Conservation (phyloP, 1,140 invertebrate genomes). For the Zaprionus davidi region DNA sequence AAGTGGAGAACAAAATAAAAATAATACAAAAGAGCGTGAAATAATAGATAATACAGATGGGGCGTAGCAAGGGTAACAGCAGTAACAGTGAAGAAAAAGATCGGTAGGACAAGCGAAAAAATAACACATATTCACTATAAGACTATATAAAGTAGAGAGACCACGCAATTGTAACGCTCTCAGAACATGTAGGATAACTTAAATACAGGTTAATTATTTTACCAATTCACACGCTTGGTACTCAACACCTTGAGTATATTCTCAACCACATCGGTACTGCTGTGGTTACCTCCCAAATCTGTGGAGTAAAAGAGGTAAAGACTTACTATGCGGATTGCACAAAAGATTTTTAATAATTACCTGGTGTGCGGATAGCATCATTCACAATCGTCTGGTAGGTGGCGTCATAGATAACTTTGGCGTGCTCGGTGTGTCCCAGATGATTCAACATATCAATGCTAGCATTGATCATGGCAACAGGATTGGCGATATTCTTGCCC, state of each 20-base stretch:
- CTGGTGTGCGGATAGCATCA: constrained; percentile 91
- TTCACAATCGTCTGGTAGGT: constrained; percentile 93
- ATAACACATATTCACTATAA: constrained; percentile 40
- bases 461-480: constrained; percentile 97
- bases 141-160: constrained; percentile 55
- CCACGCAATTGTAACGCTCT: constrained; percentile 25
- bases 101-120: constrained; percentile 61
- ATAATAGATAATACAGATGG: constrained; percentile 54
- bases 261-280: constrained; percentile 89
- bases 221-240: constrained; percentile 82
- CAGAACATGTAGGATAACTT: constrained; percentile 36
- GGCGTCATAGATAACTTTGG: constrained; percentile 90
- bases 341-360: constrained; percentile 73
- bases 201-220: constrained; percentile 62
- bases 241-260: constrained; percentile 88
- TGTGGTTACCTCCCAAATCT: constrained; percentile 88
- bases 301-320: constrained; percentile 23
- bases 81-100: constrained; percentile 46
- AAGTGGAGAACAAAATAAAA: constrained; percentile 57
- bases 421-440: constrained; percentile 93
- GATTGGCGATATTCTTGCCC: constrained; percentile 98
- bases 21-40: constrained; percentile 67
- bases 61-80: constrained; percentile 30
- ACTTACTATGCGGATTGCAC: neutral
- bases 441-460: constrained; percentile 96